Percentiles rank a stretch among this genome's conserved stretches.
Conservation (phyloP, 2,113 vertebrate species). For the Carlito syrichta region DNA sequence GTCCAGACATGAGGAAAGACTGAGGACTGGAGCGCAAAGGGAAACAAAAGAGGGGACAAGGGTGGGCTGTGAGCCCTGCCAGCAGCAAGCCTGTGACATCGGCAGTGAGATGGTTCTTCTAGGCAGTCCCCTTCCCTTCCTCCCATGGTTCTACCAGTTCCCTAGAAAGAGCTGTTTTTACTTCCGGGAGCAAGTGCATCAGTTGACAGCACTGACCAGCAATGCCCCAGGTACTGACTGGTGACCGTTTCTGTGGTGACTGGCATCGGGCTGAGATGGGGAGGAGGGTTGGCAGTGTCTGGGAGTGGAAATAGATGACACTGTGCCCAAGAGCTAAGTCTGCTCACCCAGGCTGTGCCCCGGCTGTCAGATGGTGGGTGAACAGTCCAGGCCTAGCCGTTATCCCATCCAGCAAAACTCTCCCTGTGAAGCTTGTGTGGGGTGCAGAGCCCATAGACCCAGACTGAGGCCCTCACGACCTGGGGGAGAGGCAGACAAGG, state of each 20-base stretch:
- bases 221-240: neutral
- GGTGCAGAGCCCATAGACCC: neutral
- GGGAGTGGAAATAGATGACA: neutral
- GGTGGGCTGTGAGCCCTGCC: rapidly evolving
- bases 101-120: neutral
- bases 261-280: neutral
- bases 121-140: neutral
- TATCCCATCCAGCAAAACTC: neutral
- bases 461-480: no score
- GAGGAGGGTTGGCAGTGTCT: neutral
- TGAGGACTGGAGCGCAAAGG: neutral
- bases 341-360: neutral
- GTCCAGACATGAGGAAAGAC: neutral
- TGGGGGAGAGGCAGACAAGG: rapidly evolving
- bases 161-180: neutral
- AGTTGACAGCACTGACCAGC: neutral
- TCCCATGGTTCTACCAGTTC: neutral
- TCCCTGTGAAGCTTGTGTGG: rapidly evolving
- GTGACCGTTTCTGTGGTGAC: neutral
- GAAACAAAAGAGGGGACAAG: neutral
- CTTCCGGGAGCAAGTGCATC: neutral
- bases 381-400: neutral
- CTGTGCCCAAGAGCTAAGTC: neutral
- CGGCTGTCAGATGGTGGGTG: neutral
- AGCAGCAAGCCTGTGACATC: no score